Percentiles rank a stretch among this genome's conserved stretches.
Conservation (phyloP, 2,797 vertebrate genomes). For the Esox masquinongy region DNA sequence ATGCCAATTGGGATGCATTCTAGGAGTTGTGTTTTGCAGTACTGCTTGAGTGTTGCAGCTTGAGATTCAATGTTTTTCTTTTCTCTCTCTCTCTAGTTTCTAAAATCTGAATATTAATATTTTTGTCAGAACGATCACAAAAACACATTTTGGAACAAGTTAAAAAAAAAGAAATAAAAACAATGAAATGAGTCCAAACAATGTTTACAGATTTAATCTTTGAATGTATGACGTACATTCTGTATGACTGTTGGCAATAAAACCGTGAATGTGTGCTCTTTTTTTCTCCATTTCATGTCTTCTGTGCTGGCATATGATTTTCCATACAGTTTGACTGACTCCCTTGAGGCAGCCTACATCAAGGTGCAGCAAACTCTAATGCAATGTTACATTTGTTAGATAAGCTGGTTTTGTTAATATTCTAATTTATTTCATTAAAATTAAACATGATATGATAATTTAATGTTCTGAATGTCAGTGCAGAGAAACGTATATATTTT, state of each 20-base stretch:
- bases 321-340: conserved; percentile 4
- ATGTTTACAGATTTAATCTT: conserved; percentile 77
- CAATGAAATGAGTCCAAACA: conserved; percentile 68
- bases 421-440: background rate
- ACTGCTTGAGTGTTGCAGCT: conserved; percentile 70
- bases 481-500: background rate
- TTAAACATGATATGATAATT: background rate
- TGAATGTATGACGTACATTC: conserved; percentile 73
- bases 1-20: conserved; percentile 8
- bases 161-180: conserved; percentile 44
- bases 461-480: background rate
- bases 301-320: conserved; percentile 4
- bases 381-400: background rate
- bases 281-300: conserved; percentile 29
- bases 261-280: conserved; percentile 67
- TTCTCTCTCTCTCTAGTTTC: conserved; percentile 62
- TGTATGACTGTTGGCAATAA: conserved; percentile 83
- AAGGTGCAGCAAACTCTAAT: background rate
- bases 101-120: conserved; percentile 66
- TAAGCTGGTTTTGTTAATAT: background rate
- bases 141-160: conserved; percentile 69
- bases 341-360: background rate
- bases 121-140: conserved; percentile 66
- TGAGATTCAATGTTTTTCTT: conserved; percentile 56
- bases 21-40: conserved; percentile 61